phyloP scores from a whole-genome alignment of 1,140 invertebrate genomes.

The Drosophila eugracilis region DNA sequence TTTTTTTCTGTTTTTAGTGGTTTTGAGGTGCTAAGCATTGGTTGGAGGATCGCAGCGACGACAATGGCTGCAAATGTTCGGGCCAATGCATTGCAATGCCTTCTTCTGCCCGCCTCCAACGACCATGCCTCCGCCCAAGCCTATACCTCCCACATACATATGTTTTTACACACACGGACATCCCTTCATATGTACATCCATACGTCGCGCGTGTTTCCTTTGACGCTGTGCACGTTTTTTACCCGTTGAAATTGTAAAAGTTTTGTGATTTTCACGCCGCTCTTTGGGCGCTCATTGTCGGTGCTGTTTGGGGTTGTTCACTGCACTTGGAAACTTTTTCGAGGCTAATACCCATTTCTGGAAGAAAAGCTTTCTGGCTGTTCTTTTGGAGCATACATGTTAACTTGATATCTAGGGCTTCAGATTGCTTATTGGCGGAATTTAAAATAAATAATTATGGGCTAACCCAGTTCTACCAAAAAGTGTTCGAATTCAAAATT shows the following conservation, averaged over 20 bases:
- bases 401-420: too few relatives aligned
- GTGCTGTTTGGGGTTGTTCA: slow-evolving; percentile 23
- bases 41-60: slow-evolving; percentile 2
- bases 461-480: too few relatives aligned
- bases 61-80: slow-evolving; percentile 59
- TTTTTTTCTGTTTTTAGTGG: neutral
- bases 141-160: neutral
- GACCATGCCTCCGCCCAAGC: neutral
- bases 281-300: slow-evolving; percentile 59
- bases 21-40: slow-evolving; percentile 6
- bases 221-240: slow-evolving; percentile 76
- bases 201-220: slow-evolving; percentile 57
- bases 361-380: neutral
- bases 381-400: too few relatives aligned
- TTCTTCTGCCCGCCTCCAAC: slow-evolving; percentile 6
- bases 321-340: slow-evolving; percentile 8
- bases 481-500: too few relatives aligned
- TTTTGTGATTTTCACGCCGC: slow-evolving; percentile 58
- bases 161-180: too few relatives aligned
- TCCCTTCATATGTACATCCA: slow-evolving; percentile 8
- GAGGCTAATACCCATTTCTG: neutral
- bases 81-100: slow-evolving; percentile 62
- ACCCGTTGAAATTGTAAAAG: slow-evolving; percentile 76
- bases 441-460: too few relatives aligned
- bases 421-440: too few relatives aligned